Conservation (phyloP, 2,888 invertebrate species). For the Pyralis farinalis region DNA sequence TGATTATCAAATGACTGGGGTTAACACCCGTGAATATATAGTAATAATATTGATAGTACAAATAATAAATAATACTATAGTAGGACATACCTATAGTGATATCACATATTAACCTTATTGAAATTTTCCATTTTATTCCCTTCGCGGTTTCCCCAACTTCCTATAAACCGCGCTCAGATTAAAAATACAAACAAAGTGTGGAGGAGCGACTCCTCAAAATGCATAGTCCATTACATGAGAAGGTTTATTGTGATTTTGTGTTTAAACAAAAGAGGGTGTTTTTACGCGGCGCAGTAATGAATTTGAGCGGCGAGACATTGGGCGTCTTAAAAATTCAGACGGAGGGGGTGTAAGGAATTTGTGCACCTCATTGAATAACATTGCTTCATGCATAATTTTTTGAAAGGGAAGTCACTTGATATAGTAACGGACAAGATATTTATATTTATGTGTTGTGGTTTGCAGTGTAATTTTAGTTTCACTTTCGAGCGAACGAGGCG, state of each 20-base stretch:
- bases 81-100: too few species aligned
- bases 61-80: too few species aligned
- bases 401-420: conserved; percentile 36
- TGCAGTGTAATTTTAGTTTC: too few species aligned
- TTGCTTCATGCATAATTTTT: conserved; percentile 76
- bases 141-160: conserved; percentile 3
- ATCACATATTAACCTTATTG: neutral
- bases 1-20: too few species aligned
- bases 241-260: conserved; percentile 76
- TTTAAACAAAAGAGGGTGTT: conserved; percentile 72
- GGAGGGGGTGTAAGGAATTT: conserved; percentile 48
- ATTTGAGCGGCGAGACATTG: conserved; percentile 60
- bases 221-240: conserved; percentile 65
- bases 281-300: conserved; percentile 67
- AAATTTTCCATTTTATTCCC: neutral
- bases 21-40: too few species aligned
- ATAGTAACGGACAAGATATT: conserved; percentile 1
- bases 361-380: conserved; percentile 77
- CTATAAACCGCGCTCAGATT: conserved; percentile 8
- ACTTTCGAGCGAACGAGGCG: too few species aligned
- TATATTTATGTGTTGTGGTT: conserved; percentile 1
- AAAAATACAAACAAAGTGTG: conserved; percentile 9
- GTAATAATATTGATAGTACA: too few species aligned
- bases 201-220: conserved; percentile 51
- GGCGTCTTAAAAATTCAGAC: conserved; percentile 65